Conservation (phyloP, 2,113 vertebrate species). For the Raja brachyura region DNA sequence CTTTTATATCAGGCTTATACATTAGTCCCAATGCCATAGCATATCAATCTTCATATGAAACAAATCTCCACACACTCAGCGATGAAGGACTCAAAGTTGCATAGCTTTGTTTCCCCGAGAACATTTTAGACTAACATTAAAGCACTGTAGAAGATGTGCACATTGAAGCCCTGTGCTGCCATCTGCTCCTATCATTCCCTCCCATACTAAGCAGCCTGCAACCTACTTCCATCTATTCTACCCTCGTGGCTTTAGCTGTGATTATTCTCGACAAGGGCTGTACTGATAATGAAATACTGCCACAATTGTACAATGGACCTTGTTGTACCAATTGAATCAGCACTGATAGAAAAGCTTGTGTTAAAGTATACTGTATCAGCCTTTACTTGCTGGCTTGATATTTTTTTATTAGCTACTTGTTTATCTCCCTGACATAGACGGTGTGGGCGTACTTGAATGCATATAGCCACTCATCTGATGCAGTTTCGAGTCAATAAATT, state of each 20-base stretch:
- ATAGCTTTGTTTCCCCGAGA: neutral
- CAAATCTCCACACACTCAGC: neutral
- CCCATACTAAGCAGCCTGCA: neutral
- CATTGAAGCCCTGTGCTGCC: neutral
- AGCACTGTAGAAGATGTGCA: neutral
- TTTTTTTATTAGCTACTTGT: neutral
- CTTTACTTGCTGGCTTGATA: neutral
- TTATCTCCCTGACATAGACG: neutral
- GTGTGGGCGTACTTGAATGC: neutral
- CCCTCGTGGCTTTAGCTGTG: neutral
- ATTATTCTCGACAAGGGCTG: neutral
- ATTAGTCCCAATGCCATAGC: neutral
- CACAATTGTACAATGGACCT: neutral
- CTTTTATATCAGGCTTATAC: neutral
- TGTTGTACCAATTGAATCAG: neutral
- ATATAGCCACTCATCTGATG: neutral
- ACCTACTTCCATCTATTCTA: neutral
- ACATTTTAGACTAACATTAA: neutral
- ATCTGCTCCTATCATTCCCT: neutral
- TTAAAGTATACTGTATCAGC: neutral
- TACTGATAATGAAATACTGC: neutral
- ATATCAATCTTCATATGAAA: neutral
- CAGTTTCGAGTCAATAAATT: neutral
- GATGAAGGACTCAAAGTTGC: neutral
- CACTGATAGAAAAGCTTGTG: neutral